Base-by-base conservation (phyloP, 2,113 vertebrate species). In the Tor tambroides region DNA sequence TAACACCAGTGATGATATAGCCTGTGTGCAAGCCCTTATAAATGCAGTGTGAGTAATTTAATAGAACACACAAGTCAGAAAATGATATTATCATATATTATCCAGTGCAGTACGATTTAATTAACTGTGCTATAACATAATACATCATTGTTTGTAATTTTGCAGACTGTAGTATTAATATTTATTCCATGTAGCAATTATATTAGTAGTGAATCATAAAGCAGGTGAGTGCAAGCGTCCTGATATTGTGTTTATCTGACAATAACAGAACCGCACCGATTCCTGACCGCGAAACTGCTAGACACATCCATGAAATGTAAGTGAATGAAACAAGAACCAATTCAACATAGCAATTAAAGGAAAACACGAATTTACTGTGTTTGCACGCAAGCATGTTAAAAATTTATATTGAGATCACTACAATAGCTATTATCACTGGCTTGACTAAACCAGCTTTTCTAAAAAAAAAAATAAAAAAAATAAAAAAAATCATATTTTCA, bases 1-100 rank as follows among this genome's bases (percentile, higher is more conserved):
- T 19, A 6, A 93, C 86, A 91, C 91, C 26, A 30, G 6, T 6
- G 90, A 93, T 41, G 92, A 93, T 83, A 28, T 92, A 1, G 14
- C 6, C 0, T 91, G 91, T 78, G 43, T 88, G 0, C 46, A 88
- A 51, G 38, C 14, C 41, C 61, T 87, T 14, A 0, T 21, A 3
- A 7, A 26, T 65, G 87, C 32, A 80, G 0, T 17, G 92, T 92
- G 46, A 91, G 92, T 90, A 4, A 35, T 35, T 72, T 6, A 30
- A 30, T 17, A 43, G 21, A 41, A 41, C 21, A 41, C 0, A 78
- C 1, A 77, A 17, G 1, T n/a, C 38, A 26, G 2, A 76, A 76
- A 46, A 46, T 46, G 0, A 46, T 41, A 9, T 41, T 41, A 28
- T 82, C 17, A 3, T 23, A 69, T 69, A 23, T 59, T 59, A 59